Base-by-base conservation (phyloP, 2,888 invertebrate genomes). In the Heliconius ethilla region DNA sequence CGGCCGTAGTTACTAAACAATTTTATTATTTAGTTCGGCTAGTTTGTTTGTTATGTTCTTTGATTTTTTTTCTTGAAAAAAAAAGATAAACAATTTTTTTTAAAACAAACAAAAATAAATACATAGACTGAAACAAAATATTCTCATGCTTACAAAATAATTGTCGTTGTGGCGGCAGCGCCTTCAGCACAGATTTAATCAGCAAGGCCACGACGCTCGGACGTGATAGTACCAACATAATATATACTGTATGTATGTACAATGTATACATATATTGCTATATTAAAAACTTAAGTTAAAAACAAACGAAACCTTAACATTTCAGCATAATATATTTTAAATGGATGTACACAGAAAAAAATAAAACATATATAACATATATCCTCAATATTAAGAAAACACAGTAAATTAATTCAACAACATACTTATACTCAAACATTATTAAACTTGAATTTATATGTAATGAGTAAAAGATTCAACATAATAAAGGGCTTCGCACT, bases 191-290 rank as follows among this genome's bases (percentile, higher is more conserved):
- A 63, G 70, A 65, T 76, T 37, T 33, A 45, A 76, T 76, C 76
- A 72, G 76, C 72, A 76, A 76, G 76, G 76, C 70, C 72, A 72
- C 51, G 65, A 22, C 70, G 37, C 33, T 37, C n/a, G 55, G 37
- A 72, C 72, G 72, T 76, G 75, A 70, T 76, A 40, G 33, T 70
- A 70, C 25, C 40, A 45, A 37, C 62, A 40, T 7, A 62, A 3
- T 63, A 63, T 62, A 62, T 15, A n/a, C 7, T n/a, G 55, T 51
- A 51, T 18, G 18, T 51, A 51, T 2, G 51, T 6, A 51, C 18
- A 51, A 51, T 22, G 1, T n/a, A 10, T 7, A 40, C 7, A 6
- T 40, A 40, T 11, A 67, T 37, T 40, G n/a, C 2, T 67, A 40
- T n/a, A 67, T 7, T 37, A 67, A 67, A n/a, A 59, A n/a, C n/a